phyloP scores from a whole-genome alignment of 2,888 invertebrate species.

The Polymixis flavicincta region DNA sequence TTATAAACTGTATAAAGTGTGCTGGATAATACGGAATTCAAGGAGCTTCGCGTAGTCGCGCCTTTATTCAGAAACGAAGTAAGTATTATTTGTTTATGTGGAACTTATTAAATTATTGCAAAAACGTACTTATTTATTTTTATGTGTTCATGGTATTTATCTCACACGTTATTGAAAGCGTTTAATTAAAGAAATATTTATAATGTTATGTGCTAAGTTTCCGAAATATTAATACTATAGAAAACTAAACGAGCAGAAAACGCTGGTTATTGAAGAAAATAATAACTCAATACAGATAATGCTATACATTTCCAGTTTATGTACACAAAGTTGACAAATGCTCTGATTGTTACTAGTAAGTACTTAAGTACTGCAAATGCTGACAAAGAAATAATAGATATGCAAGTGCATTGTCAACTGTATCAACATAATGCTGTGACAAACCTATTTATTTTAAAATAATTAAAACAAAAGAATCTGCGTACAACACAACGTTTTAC shows the following conservation, averaged over 20 bases:
- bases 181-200: background rate
- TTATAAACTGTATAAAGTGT: slow-evolving; percentile 39
- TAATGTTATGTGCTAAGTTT: background rate
- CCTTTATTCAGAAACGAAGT: slow-evolving; percentile 68
- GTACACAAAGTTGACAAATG: slow-evolving; percentile 19
- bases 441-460: slow-evolving; percentile 1
- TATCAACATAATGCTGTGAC: slow-evolving; percentile 4
- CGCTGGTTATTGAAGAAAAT: background rate
- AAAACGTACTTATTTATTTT: background rate
- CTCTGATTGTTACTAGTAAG: slow-evolving; percentile 4
- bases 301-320: background rate
- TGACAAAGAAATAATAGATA: slow-evolving; percentile 27
- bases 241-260: background rate
- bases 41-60: slow-evolving; percentile 64
- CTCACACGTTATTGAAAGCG: background rate
- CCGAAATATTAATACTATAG: background rate
- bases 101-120: slow-evolving; percentile 19
- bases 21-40: slow-evolving; percentile 40
- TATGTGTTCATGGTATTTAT: slow-evolving; percentile 1
- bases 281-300: background rate
- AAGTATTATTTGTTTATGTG: slow-evolving; percentile 69
- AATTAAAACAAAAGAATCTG: slow-evolving; percentile 6
- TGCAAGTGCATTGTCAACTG: slow-evolving; percentile 5
- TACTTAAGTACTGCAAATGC: slow-evolving; percentile 12
- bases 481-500: background rate